Base-by-base conservation (phyloP, 2,888 invertebrate genomes). In the Diachrysia chrysitis region DNA sequence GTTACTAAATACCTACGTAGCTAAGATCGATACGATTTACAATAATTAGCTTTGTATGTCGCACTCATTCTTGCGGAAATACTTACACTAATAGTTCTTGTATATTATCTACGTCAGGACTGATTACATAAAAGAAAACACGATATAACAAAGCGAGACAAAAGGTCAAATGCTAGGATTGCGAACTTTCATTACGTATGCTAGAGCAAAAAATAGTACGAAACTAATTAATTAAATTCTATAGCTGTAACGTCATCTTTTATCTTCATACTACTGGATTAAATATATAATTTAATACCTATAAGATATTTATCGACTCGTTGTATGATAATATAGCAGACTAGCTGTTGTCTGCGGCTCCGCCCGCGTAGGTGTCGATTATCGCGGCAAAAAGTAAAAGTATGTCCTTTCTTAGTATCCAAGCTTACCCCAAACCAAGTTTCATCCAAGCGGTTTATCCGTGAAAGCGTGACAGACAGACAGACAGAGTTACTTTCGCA, bases 141-240 rank as follows among this genome's bases (percentile, higher is more conserved):
- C 48, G 35, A 64, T 21, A 32, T 58, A 69, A 77, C 78, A 80
- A 77, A 80, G 66, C 64, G 57, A 9, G 29, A 55, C 54, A 54
- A 66, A 80, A 77, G 77, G 77, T 77, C 81, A 80, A 37, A 68
- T n/a, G 42, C 66, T 70, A 53, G 67, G 70, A 80, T 72, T 69
- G 68, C 62, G 66, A 58, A 80, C 78, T 77, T 77, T 76, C 77
- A 80, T 77, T 79, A 77, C 74, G 78, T 69, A 67, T 67, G 65
- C 62, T 12, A 62, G 63, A 58, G 35, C 66, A 69, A 69, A 57
- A 68, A 57, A 58, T 55, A 54, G 19, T 48, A 62, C 65, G 66
- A 57, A 68, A 55, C 60, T 55, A 54, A n/a, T 48, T 61, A 67
- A 69, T 61, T 67, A 66, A 56, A 57, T 63, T 51, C 42, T 54